Conservation (phyloP, 2,113 vertebrate genomes). For the Lophura nycthemera region DNA sequence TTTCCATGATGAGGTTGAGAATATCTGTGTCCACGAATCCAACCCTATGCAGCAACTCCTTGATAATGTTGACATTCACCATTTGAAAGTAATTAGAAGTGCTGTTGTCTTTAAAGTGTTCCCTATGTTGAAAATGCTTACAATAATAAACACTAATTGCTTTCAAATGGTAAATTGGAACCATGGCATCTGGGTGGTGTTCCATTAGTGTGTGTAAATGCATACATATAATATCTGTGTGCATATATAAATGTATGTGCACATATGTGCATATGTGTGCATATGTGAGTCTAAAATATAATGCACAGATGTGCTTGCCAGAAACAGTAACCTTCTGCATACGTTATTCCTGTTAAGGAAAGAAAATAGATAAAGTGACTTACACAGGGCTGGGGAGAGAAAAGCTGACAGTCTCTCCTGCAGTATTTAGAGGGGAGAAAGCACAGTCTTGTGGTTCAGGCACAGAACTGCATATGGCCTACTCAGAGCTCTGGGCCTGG, state of each 20-base stretch:
- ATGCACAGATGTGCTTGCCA: neutral
- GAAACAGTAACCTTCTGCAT: neutral
- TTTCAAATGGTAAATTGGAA: conserved; percentile 57
- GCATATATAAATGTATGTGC: neutral
- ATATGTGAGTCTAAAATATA: neutral
- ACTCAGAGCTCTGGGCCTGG: neutral
- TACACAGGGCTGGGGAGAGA: neutral
- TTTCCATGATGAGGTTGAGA: neutral
- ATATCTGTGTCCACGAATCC: neutral
- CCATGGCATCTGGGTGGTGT: neutral
- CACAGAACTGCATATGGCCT: conserved; percentile 9
- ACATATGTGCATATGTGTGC: rapidly evolving
- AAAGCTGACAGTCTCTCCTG: neutral
- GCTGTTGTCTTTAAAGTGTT: conserved; percentile 47
- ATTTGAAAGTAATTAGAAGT: conserved; percentile 62
- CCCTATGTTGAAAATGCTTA: conserved; percentile 36
- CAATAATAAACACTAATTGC: conserved; percentile 59
- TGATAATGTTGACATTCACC: conserved; percentile 45
- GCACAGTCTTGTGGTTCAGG: conserved; percentile 60
- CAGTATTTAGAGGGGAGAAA: conserved; percentile 38
- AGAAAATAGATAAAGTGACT: neutral
- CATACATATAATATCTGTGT: rapidly evolving
- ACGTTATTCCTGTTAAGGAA: neutral
- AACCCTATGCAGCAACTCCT: neutral
- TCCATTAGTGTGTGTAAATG: neutral